phyloP scores from a whole-genome alignment of 2,113 vertebrate genomes.

The Gnathonemus echidnorhynchus region DNA sequence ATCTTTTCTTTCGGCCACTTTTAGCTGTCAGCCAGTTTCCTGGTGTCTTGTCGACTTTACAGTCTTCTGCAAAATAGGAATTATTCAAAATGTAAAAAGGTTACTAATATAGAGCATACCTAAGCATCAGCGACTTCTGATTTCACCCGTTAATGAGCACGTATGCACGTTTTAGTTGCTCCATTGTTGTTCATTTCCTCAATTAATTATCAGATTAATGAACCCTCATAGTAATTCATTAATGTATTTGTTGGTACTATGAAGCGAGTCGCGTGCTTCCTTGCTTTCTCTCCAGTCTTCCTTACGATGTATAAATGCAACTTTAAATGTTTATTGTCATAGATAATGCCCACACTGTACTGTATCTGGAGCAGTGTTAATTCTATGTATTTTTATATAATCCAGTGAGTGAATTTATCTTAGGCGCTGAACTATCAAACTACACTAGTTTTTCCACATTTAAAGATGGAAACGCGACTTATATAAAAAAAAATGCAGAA shows the following conservation, averaged over 20 bases:
- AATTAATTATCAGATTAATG: background rate
- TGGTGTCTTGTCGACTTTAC: constrained; percentile 59
- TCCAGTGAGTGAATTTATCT: background rate
- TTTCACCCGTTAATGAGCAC: background rate
- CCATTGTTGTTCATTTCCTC: background rate
- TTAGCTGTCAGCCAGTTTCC: constrained; percentile 77
- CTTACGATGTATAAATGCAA: background rate
- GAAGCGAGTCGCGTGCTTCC: background rate
- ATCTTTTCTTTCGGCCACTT: constrained; percentile 76
- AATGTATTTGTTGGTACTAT: background rate
- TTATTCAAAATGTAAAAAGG: background rate
- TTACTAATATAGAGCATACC: background rate
- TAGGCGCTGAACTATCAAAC: background rate
- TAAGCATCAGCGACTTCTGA: background rate
- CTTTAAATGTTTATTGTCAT: background rate
- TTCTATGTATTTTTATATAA: background rate
- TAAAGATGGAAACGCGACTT: background rate
- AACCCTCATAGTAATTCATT: background rate
- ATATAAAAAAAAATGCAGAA: background rate
- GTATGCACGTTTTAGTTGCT: background rate
- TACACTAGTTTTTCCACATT: background rate
- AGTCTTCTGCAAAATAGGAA: background rate
- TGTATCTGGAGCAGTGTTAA: background rate
- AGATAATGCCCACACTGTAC: background rate
- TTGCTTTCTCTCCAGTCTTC: background rate